Percentiles rank a stretch among this genome's conserved stretches.
Evolutionary conservation across 2,113 vertebrate genomes (phyloP).

Genomic region (Puffinus mauretanicus): DNA sequence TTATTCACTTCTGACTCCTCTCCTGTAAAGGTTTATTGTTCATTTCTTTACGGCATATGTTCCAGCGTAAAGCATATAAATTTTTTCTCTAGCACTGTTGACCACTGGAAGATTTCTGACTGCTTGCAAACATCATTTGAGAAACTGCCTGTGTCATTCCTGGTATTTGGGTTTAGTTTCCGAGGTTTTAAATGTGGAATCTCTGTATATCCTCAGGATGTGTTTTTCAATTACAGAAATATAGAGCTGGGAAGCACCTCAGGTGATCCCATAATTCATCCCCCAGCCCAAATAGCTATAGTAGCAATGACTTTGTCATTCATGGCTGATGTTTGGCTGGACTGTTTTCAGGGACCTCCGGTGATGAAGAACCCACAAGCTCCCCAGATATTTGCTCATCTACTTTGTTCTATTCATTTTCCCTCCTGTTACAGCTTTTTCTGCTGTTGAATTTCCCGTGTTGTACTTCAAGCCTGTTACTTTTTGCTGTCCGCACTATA

Average conservation of each 20-base stretch:
- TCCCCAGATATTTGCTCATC: not conserved
- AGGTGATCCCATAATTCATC: not conserved
- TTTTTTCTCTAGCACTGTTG: not conserved
- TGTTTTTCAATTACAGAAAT: not conserved
- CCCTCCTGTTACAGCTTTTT: not conserved
- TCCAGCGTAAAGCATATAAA: not conserved
- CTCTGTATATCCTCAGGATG: not conserved
- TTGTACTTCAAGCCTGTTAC: not conserved
- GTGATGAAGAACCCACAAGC: not conserved
- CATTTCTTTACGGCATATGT: not conserved
- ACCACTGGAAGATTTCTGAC: not conserved
- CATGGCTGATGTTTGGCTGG: not conserved
- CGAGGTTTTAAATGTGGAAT: not conserved
- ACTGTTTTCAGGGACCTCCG: not conserved
- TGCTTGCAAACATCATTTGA: not conserved
- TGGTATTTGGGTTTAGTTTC: not conserved
- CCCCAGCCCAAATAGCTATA: not conserved
- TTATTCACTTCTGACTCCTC: not conserved
- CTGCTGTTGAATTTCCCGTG: not conserved
- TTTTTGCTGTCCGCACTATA: not conserved
- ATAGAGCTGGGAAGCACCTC: not conserved
- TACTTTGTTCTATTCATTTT: slow-evolving; percentile 9
- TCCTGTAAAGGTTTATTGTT: not conserved
- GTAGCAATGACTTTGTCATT: not conserved
- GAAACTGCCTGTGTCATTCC: not conserved